Percentiles rank a stretch among this genome's conserved stretches.
These are phyloP conservation scores for Remorina albescens DNA, from an alignment of 2,797 vertebrate species.

Conservation along the genomic window DNA sequence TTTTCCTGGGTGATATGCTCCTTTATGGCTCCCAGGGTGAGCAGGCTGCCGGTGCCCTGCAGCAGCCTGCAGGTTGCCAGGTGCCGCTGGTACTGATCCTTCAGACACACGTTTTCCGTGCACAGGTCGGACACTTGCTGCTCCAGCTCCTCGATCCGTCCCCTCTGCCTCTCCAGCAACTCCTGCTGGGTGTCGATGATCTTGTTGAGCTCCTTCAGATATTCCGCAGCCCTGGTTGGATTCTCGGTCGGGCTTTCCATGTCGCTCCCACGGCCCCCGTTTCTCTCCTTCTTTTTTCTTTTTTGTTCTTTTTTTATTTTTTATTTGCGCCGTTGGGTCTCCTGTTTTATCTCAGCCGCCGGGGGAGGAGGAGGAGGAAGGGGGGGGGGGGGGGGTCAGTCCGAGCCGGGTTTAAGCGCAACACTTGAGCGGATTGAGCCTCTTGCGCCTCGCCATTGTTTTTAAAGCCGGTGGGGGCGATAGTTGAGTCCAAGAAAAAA, in stretches of 20 bases:
- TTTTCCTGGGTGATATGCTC: constrained; percentile 85
- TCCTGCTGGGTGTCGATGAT: constrained; percentile 97
- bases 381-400: constrained; percentile 5
- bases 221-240: constrained; percentile 92
- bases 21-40: constrained; percentile 83
- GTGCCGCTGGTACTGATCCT: constrained; percentile 92
- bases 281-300: background rate
- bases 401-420: constrained; percentile 57
- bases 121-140: constrained; percentile 94
- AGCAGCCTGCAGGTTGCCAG: constrained; percentile 90
- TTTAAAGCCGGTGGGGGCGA: constrained; percentile 28
- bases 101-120: constrained; percentile 89
- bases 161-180: constrained; percentile 92
- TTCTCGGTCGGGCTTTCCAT: constrained; percentile 90
- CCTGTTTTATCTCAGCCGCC: constrained; percentile 40
- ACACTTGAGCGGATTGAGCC: constrained; percentile 55
- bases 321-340: background rate
- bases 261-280: constrained; percentile 36
- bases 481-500: background rate
- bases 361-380: background rate
- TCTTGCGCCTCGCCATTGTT: constrained; percentile 81
- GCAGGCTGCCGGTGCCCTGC: constrained; percentile 76
- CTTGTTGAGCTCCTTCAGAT: constrained; percentile 93
- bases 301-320: background rate
- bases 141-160: constrained; percentile 94